phyloP scores from a whole-genome alignment of 2,113 vertebrate species.

The Thermophis baileyi region DNA sequence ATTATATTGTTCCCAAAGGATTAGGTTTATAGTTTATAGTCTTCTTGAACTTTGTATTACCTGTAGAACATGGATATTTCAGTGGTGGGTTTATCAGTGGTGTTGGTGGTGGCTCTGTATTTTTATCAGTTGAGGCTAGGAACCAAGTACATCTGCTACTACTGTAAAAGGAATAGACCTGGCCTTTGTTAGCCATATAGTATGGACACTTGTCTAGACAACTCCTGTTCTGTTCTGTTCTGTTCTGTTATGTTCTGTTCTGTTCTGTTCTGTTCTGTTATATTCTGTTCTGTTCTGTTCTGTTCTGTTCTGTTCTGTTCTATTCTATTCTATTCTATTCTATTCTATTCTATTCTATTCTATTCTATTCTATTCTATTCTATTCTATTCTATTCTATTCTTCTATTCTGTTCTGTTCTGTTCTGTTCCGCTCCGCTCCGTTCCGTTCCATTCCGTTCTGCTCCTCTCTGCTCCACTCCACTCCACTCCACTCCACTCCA shows the following conservation, averaged over 20 bases:
- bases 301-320: no score
- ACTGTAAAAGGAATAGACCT: background rate
- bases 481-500: no score
- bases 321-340: no score
- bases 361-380: no score
- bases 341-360: no score
- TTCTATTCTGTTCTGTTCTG: background rate
- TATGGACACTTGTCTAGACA: background rate
- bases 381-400: no score
- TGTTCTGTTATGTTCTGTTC: no score
- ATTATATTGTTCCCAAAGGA: background rate
- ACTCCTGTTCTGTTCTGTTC: background rate
- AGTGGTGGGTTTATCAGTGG: background rate
- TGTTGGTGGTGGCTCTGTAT: background rate
- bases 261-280: no score
- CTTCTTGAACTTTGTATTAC: background rate
- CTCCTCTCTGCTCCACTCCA: no score
- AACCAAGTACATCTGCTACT: background rate
- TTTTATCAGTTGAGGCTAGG: background rate
- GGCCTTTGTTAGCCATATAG: background rate
- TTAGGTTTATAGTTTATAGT: background rate
- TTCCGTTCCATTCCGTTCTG: no score
- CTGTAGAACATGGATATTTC: background rate
- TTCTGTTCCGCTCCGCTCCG: background rate
- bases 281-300: no score